Evolutionary conservation across 2,888 invertebrate genomes (phyloP).

Genomic region (Erebia aethiops): DNA sequence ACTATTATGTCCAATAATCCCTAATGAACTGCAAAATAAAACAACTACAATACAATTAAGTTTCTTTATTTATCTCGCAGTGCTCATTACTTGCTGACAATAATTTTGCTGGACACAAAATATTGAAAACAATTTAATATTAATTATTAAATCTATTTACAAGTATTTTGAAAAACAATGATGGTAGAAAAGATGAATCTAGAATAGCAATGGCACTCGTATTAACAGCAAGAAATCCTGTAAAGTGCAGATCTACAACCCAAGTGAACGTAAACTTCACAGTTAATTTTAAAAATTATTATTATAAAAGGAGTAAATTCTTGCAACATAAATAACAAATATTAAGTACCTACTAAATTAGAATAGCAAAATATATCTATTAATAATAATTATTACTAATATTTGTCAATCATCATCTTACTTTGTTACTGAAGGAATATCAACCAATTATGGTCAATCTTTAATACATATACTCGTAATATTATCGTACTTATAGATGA

Average conservation of each 20-base stretch:
- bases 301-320: conserved; percentile 20
- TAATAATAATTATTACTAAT: conserved; percentile 23
- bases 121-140: conserved; percentile 56
- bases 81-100: conserved; percentile 69
- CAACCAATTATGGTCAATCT: not conserved
- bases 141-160: conserved; percentile 53
- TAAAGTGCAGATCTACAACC: conserved; percentile 39
- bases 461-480: not conserved
- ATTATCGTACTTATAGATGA: not conserved
- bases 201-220: conserved; percentile 62
- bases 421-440: conserved; percentile 12
- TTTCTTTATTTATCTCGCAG: conserved; percentile 73
- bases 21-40: not conserved
- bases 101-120: conserved; percentile 66
- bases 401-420: conserved; percentile 28
- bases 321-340: conserved; percentile 39
- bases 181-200: conserved; percentile 44
- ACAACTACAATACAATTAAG: conserved; percentile 51
- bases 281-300: conserved; percentile 32
- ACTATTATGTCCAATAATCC: no score
- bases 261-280: conserved; percentile 35
- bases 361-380: conserved; percentile 42
- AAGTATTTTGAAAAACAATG: conserved; percentile 51
- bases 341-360: conserved; percentile 50
- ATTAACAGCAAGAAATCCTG: conserved; percentile 36